phyloP scores from a whole-genome alignment of 2,797 vertebrate species.

The Ispidina lecontei region DNA sequence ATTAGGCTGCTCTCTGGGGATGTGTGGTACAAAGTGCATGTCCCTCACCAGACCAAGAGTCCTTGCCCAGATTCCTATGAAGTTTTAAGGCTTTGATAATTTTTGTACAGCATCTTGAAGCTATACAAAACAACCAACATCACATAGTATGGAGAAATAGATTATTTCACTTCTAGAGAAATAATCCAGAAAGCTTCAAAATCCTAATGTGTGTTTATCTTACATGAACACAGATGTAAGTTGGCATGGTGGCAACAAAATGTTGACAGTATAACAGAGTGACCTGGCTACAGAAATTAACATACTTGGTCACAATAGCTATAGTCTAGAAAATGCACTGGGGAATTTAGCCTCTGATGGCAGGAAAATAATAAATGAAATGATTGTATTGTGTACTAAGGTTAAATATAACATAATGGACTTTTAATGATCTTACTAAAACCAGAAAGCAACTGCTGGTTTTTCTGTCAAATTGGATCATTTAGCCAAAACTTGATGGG shows the following conservation, averaged over 20 bases:
- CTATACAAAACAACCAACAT: not conserved
- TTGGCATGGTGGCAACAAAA: not conserved
- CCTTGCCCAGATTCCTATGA: not conserved
- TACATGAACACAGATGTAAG: not conserved
- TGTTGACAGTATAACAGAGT: not conserved
- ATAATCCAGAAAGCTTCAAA: not conserved
- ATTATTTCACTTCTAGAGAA: not conserved
- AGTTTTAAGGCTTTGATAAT: not conserved
- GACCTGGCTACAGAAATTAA: not conserved
- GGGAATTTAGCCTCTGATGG: not conserved
- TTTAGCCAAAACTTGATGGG: not conserved
- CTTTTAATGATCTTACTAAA: constrained; percentile 27
- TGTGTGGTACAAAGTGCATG: not conserved
- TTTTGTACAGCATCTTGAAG: not conserved
- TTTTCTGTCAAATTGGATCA: not conserved
- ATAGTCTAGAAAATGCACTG: not conserved
- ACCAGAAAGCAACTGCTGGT: not conserved
- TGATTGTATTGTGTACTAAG: not conserved
- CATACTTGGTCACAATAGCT: not conserved
- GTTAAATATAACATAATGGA: constrained; percentile 18
- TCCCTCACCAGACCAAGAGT: fast-evolving
- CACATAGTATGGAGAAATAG: not conserved
- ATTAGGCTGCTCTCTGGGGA: not conserved
- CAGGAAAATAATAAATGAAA: not conserved
- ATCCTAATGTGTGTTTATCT: not conserved